phyloP scores from a whole-genome alignment of 2,888 invertebrate species.

The Eilema depressum region DNA sequence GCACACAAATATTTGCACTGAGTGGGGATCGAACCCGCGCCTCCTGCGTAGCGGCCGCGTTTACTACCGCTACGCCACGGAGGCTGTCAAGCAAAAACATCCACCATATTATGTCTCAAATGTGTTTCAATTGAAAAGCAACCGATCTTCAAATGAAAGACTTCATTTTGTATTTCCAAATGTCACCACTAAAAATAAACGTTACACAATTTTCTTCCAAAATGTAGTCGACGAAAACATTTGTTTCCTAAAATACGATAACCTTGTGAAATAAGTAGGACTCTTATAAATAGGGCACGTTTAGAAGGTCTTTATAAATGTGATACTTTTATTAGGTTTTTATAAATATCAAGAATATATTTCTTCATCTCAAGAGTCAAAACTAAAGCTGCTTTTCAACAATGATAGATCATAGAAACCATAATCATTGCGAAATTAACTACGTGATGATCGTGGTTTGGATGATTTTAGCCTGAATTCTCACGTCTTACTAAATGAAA shows the following conservation, averaged over 20 bases:
- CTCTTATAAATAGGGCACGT: background rate
- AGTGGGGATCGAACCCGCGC: too few species aligned
- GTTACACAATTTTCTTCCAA: background rate
- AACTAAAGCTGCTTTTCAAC: background rate
- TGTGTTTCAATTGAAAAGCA: background rate
- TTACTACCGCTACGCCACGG: too few species aligned
- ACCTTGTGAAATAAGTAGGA: background rate
- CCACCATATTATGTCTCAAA: too few species aligned
- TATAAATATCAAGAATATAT: too few species aligned
- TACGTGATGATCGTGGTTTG: too few species aligned
- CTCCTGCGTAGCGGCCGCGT: too few species aligned
- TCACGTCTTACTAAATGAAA: background rate
- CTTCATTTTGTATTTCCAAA: background rate
- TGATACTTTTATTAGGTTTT: background rate
- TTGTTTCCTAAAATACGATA: slow-evolving; percentile 1
- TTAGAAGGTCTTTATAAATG: background rate
- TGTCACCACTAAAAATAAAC: background rate
- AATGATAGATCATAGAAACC: too few species aligned
- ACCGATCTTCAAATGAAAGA: background rate
- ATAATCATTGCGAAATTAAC: too few species aligned
- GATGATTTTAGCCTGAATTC: background rate
- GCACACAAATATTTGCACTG: too few species aligned
- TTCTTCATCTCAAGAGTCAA: too few species aligned
- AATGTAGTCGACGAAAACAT: background rate
- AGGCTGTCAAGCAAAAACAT: too few species aligned